Base-by-base conservation (phyloP, 1,140 invertebrate genomes). In the Adelges cooleyi region DNA sequence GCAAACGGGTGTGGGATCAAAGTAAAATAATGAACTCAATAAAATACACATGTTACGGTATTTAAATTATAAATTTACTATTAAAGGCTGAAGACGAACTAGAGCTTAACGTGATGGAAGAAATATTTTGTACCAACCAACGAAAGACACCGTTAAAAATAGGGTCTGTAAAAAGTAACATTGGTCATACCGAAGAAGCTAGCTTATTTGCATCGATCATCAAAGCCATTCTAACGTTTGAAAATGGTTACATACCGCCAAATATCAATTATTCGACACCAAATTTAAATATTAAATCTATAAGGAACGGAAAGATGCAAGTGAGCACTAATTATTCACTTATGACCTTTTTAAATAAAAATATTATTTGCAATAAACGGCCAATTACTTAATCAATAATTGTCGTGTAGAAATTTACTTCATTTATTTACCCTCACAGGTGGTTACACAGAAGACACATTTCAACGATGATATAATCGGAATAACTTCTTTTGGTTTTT, bases 301-400 rank as follows among this genome's bases (percentile, higher is more conserved):
- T 89, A 95, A 73, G 95, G 95, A 1, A 77, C 85, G 25, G 79
- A 78, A 80, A 83, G n/a, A n/a, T n/a, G n/a, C n/a, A n/a, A n/a
- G n/a, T n/a, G n/a, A n/a, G n/a, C n/a, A n/a, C n/a, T n/a, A n/a
- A n/a, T n/a, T n/a, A n/a, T n/a, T n/a, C n/a, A n/a, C n/a, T n/a
- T n/a, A n/a, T n/a, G n/a, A n/a, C n/a, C n/a, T n/a, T n/a, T n/a
- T n/a, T n/a, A n/a, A n/a, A n/a, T n/a, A n/a, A n/a, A n/a, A n/a
- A n/a, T n/a, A n/a, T n/a, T n/a, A n/a, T n/a, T n/a, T n/a, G n/a
- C n/a, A n/a, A n/a, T n/a, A n/a, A n/a, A n/a, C n/a, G n/a, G n/a
- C n/a, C n/a, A n/a, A n/a, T n/a, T n/a, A n/a, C n/a, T n/a, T n/a
- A n/a, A n/a, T n/a, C n/a, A n/a, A n/a, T n/a, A n/a, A n/a, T n/a